Evolutionary conservation across 2,113 vertebrate species (phyloP), one percentile per base, ranked within the genome.

Genomic region (Hiodon alosoides): DNA sequence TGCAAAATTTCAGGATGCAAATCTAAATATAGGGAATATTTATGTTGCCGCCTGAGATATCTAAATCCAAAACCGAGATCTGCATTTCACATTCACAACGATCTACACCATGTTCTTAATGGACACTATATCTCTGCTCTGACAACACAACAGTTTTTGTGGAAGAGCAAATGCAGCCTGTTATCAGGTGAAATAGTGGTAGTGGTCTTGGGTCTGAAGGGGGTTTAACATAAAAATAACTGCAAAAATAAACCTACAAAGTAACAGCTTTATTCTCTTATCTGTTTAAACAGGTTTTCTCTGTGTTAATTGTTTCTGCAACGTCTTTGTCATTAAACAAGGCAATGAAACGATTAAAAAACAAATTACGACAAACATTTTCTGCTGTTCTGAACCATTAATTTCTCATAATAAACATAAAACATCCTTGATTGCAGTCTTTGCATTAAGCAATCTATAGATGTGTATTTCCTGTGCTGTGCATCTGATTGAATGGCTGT

Each of bases 191-290:
- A 31, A 31, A 31, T 31, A 2, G 31, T 31, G 31, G 31, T 31
- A 31, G 31, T 31, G 31, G 31, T 31, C 31, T 31, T 31, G 31
- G 31, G 31, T 31, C 1, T 31, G 31, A 31, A 31, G 31, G 31
- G 31, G 31, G 31, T 31, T 31, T 31, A 31, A 31, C 31, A 31
- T 31, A 1, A 31, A 31, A n/a, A n/a, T n/a, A n/a, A n/a, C 2
- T 58, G 51, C 53, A 11, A 8, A 71, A 71, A 58, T 58, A 71
- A 71, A 16, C 69, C 57, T 46, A 57, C 17, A 71, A 46, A 11
- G 11, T 14, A 69, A 71, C 58, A 31, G 58, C 57, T 4, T 16
- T 54, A 54, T 13, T 7, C 50, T 69, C 67, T 69, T 31, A 55
- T 53, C 16, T 58, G 55, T 7, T 55, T 31, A 17, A 31, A 57